Conservation (phyloP, 2,888 invertebrate genomes). For the Keiferia lycopersicella region DNA sequence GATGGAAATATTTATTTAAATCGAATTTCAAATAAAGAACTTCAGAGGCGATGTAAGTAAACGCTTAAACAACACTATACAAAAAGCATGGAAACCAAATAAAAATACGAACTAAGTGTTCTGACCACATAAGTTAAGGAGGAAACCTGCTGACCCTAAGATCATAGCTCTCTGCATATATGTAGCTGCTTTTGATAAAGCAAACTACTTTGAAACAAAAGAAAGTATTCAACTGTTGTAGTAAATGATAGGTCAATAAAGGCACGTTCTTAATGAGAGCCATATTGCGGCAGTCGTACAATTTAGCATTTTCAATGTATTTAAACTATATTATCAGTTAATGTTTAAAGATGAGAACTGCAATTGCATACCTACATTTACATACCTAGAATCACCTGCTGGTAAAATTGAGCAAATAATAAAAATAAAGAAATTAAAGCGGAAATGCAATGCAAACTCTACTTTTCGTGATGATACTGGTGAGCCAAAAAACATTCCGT, state of each 20-base stretch:
- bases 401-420: not conserved
- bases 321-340: constrained; percentile 4
- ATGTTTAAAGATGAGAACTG: constrained; percentile 17
- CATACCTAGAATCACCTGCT: too few relatives aligned
- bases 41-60: not conserved
- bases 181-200: not conserved
- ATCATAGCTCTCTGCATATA: too few relatives aligned
- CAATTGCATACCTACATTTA: constrained; percentile 19
- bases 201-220: not conserved
- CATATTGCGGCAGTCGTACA: not conserved
- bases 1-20: not conserved
- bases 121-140: too few relatives aligned
- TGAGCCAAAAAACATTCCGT: too few relatives aligned
- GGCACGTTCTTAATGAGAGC: not conserved
- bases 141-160: too few relatives aligned
- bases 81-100: not conserved
- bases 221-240: not conserved
- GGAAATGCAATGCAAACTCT: too few relatives aligned
- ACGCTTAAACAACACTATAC: not conserved
- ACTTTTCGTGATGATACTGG: too few relatives aligned
- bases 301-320: constrained; percentile 9
- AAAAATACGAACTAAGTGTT: too few relatives aligned
- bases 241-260: constrained; percentile 8
- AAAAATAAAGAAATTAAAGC: too few relatives aligned
- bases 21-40: not conserved